Evolutionary conservation across 2,113 vertebrate genomes (phyloP).

Genomic region (Tychaedon coryphoeus): DNA sequence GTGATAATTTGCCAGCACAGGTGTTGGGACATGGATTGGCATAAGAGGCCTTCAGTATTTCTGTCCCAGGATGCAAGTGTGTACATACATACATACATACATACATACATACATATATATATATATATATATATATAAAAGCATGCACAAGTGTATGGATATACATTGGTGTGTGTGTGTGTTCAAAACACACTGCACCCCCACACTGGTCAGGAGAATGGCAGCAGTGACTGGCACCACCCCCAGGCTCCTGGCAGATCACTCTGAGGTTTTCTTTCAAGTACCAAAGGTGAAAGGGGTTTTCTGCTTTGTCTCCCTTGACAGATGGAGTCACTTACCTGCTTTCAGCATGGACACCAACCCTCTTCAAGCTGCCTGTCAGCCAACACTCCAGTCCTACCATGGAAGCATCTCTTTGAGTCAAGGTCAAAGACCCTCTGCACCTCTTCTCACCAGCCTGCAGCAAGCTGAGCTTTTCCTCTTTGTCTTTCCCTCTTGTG

Average conservation of each 20-base stretch:
- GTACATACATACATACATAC: no score
- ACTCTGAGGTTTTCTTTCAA: not conserved
- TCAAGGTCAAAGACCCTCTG: not conserved
- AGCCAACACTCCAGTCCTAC: not conserved
- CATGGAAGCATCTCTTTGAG: not conserved
- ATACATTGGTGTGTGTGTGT: not conserved
- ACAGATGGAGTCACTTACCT: not conserved
- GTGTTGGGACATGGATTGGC: not conserved
- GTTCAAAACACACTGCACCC: not conserved
- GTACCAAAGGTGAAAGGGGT: not conserved
- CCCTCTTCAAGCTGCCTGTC: not conserved
- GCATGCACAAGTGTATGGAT: accelerated
- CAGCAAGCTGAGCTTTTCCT: not conserved
- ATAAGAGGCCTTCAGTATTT: not conserved
- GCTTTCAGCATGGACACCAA: not conserved
- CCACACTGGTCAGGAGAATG: not conserved
- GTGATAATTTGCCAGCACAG: not conserved
- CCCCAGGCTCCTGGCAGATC: not conserved
- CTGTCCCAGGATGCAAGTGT: not conserved
- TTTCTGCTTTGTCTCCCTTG: not conserved
- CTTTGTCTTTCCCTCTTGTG: not conserved
- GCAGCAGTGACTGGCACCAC: not conserved
- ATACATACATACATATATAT: no score
- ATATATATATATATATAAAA: accelerated
- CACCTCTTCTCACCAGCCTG: not conserved